phyloP scores from a whole-genome alignment of 1,140 invertebrate species.

The Solenopsis invicta region DNA sequence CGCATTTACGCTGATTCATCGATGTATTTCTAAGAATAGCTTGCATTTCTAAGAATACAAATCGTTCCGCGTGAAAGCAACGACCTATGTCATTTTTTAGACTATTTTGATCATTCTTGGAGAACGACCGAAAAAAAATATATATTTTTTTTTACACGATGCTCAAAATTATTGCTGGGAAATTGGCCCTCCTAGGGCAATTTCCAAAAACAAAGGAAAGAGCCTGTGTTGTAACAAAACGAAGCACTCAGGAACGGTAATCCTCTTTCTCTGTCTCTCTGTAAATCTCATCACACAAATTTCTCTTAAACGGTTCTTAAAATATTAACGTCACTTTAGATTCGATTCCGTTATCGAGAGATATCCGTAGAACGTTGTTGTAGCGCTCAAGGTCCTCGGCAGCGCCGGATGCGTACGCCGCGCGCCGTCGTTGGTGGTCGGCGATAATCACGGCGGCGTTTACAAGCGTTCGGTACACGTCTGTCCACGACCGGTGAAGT shows the following conservation, averaged over 20 bases:
- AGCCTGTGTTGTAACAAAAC: not conserved
- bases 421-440: slow-evolving; percentile 68
- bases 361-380: not conserved
- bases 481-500: slow-evolving; percentile 25
- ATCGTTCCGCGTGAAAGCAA: slow-evolving; percentile 11
- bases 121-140: not conserved
- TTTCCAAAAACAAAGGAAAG: not conserved
- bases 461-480: slow-evolving; percentile 10
- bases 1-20: slow-evolving; percentile 51
- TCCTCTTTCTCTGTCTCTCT: not conserved
- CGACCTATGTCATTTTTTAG: not conserved
- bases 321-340: slow-evolving; percentile 7
- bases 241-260: not conserved
- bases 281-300: not conserved
- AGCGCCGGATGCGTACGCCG: not conserved
- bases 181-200: not conserved
- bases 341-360: slow-evolving; percentile 25
- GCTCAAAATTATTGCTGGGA: not conserved
- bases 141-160: not conserved
- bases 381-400: not conserved
- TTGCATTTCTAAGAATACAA: slow-evolving; percentile 21
- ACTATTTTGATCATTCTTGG: not conserved
- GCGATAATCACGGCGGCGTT: slow-evolving; percentile 45
- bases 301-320: not conserved
- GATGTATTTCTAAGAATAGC: not conserved